These are phyloP conservation scores for Glyphotaelius pellucidus DNA, from an alignment of 2,888 invertebrate genomes.

Conservation along the genomic window DNA sequence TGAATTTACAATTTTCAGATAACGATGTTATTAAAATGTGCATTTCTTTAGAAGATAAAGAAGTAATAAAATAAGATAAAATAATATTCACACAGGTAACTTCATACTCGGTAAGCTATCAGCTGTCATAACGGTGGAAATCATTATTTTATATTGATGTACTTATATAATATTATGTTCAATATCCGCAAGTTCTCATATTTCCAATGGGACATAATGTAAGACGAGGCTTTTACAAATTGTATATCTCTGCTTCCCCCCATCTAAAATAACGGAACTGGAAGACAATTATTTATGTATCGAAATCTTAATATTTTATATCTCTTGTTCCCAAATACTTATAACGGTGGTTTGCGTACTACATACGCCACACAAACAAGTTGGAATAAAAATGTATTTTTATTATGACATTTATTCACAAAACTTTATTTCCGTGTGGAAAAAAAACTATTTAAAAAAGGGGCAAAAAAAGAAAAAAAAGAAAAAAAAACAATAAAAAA, in stretches of 20 bases:
- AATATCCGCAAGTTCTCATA: background rate
- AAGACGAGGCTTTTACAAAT: background rate
- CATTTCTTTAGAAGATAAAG: background rate
- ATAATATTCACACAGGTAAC: background rate
- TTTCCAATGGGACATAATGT: background rate
- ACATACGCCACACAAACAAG: too few relatives aligned
- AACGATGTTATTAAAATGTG: background rate
- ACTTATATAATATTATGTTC: background rate
- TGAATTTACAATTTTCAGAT: background rate
- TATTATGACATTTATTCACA: too few relatives aligned
- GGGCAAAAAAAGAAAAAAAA: too few relatives aligned
- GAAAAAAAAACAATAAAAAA: too few relatives aligned
- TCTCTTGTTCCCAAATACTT: too few relatives aligned
- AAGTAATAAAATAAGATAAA: background rate
- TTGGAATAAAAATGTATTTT: too few relatives aligned
- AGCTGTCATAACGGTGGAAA: background rate
- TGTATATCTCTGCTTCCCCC: background rate
- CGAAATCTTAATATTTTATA: too few relatives aligned
- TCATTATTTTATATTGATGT: background rate
- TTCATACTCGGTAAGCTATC: background rate
- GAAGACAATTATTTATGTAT: background rate
- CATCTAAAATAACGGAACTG: too few relatives aligned
- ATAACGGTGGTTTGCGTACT: too few relatives aligned
- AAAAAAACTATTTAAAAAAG: too few relatives aligned
- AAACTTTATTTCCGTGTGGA: too few relatives aligned